Percentiles rank a stretch among this genome's conserved stretches.
These are phyloP conservation scores for Pseudolaguvia tuberculata DNA, from an alignment of 2,113 vertebrate species.

Conservation along the genomic window DNA sequence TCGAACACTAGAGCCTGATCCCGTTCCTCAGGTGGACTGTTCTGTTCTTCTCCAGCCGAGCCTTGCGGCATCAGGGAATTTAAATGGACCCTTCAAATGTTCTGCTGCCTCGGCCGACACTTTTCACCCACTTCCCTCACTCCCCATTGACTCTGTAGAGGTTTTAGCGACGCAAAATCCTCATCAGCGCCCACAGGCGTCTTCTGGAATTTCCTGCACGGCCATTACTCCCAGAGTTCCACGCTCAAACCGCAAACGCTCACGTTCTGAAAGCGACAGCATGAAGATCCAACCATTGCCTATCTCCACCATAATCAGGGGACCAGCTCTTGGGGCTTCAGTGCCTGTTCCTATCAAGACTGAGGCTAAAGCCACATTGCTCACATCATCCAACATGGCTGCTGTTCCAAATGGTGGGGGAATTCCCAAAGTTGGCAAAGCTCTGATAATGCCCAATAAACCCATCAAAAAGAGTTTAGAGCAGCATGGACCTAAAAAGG, in stretches of 20 bases:
- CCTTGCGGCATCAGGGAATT: conserved; percentile 69
- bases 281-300: conserved; percentile 93
- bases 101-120: conserved; percentile 58
- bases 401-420: conserved; percentile 91
- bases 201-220: conserved; percentile 77
- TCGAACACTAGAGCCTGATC: conserved; percentile 87
- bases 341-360: conserved; percentile 77
- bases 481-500: conserved; percentile 92
- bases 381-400: conserved; percentile 71
- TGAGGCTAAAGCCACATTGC: conserved; percentile 72
- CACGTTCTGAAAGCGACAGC: conserved; percentile 94
- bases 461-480: conserved; percentile 88
- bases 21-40: conserved; percentile 68
- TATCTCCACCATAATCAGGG: conserved; percentile 87
- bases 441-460: conserved; percentile 84
- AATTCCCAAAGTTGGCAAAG: conserved; percentile 87
- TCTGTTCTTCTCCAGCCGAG: conserved; percentile 71
- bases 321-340: conserved; percentile 74
- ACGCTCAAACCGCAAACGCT: conserved; percentile 88
- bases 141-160: conserved; percentile 74
- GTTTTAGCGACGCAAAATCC: conserved; percentile 65
- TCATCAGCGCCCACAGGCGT: conserved; percentile 63
- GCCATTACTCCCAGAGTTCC: conserved; percentile 75
- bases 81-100: conserved; percentile 73
- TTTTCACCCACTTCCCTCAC: conserved; percentile 71